phyloP scores from a whole-genome alignment of 2,888 invertebrate species.

The Drosophila nigricruria region DNA sequence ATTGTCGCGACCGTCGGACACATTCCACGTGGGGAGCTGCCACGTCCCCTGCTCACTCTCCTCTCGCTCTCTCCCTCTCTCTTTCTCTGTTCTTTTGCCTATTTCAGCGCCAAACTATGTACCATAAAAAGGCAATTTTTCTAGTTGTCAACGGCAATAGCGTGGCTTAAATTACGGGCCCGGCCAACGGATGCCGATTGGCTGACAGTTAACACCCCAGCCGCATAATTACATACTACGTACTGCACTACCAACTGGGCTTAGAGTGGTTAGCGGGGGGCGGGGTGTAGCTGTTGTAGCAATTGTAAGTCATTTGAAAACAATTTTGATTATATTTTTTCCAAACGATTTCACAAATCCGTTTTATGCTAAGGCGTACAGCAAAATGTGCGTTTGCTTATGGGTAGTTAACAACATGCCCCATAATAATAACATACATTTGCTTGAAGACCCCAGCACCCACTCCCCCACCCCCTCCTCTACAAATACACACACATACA shows the following conservation, averaged over 20 bases:
- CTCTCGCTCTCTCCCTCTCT: neutral
- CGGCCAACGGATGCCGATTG: slow-evolving; percentile 64
- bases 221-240: slow-evolving; percentile 67
- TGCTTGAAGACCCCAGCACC: slow-evolving; percentile 29
- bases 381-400: slow-evolving; percentile 68
- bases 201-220: slow-evolving; percentile 77
- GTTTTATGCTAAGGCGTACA: slow-evolving; percentile 66
- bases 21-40: slow-evolving; percentile 55
- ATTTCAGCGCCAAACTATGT: slow-evolving; percentile 28
- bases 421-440: slow-evolving; percentile 80
- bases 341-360: slow-evolving; percentile 83
- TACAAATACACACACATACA: neutral
- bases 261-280: neutral
- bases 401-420: slow-evolving; percentile 81
- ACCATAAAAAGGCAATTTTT: slow-evolving; percentile 78
- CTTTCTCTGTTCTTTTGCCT: neutral
- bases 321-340: slow-evolving; percentile 83
- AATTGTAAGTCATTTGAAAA: slow-evolving; percentile 81
- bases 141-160: slow-evolving; percentile 79
- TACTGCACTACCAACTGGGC: slow-evolving; percentile 10
- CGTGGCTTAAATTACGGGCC: slow-evolving; percentile 75
- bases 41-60: neutral
- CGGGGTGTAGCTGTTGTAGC: slow-evolving; percentile 22
- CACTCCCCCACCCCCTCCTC: neutral
- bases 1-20: slow-evolving; percentile 36